A percentile compares a stretch with the other conserved stretches of the same genome.
Evolutionary conservation across 2,888 invertebrate genomes (phyloP).

Genomic region (Oligia strigilis): DNA sequence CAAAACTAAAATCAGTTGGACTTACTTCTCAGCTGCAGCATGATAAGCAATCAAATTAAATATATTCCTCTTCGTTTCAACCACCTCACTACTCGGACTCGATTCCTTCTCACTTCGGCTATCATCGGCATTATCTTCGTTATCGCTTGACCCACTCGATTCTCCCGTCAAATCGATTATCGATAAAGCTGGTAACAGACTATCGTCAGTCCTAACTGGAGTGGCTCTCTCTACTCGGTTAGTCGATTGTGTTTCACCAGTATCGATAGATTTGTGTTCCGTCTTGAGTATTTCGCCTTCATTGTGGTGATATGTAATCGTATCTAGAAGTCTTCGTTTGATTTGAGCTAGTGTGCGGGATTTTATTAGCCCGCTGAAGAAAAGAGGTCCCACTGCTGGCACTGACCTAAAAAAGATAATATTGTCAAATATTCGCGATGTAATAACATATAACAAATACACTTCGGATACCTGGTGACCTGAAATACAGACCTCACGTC

Average conservation of each 20-base stretch:
- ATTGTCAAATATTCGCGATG: not conserved
- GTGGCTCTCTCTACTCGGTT: slow-evolving; percentile 40
- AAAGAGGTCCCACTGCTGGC: slow-evolving; percentile 83
- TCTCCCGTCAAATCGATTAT: slow-evolving; percentile 78
- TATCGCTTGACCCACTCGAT: slow-evolving; percentile 69
- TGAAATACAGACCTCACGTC: no score
- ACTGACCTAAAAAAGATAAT: slow-evolving; percentile 65
- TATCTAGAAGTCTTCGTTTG: slow-evolving; percentile 80
- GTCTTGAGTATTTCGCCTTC: slow-evolving; percentile 71
- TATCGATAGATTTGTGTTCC: slow-evolving; percentile 44
- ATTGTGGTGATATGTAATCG: slow-evolving; percentile 77
- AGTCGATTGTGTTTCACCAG: slow-evolving; percentile 49
- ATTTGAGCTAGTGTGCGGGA: slow-evolving; percentile 80
- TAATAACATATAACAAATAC: not conserved
- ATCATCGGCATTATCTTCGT: slow-evolving; percentile 50
- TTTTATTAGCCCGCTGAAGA: slow-evolving; percentile 86
- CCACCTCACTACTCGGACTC: slow-evolving; percentile 47
- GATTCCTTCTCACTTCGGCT: slow-evolving; percentile 53
- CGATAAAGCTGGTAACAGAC: slow-evolving; percentile 75
- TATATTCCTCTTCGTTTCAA: slow-evolving; percentile 62
- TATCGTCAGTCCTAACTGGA: slow-evolving; percentile 60
- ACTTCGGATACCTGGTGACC: no score
- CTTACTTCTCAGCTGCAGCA: slow-evolving; percentile 81
- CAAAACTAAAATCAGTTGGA: slow-evolving; percentile 17
- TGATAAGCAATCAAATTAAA: slow-evolving; percentile 78